phyloP scores from a whole-genome alignment of 2,113 vertebrate genomes.

The pig (Sus scrofa) region DNA sequence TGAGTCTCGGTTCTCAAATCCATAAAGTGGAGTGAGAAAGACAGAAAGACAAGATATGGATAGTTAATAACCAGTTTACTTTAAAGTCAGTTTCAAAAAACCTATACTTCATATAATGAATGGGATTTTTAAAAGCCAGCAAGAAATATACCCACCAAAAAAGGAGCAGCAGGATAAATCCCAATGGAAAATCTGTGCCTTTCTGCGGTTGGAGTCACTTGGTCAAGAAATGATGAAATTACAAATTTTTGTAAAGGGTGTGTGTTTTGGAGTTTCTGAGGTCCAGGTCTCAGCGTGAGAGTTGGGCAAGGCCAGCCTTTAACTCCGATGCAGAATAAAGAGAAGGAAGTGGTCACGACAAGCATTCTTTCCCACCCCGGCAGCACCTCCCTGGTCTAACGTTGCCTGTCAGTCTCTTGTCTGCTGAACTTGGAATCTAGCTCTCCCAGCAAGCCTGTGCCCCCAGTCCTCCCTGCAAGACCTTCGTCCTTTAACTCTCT shows the following conservation, averaged over 20 bases:
- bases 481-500: background rate
- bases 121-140: constrained; percentile 64
- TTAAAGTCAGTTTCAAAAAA: constrained; percentile 68
- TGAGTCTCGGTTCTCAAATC: constrained; percentile 30
- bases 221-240: constrained; percentile 79
- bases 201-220: constrained; percentile 69
- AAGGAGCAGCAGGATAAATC: constrained; percentile 48
- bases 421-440: background rate
- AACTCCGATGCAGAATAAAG: background rate
- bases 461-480: background rate
- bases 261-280: constrained; percentile 73
- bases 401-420: background rate
- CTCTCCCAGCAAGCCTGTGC: background rate
- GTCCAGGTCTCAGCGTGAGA: constrained; percentile 75
- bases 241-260: constrained; percentile 77
- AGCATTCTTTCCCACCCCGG: constrained; percentile 3
- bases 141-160: constrained; percentile 21
- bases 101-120: constrained; percentile 77
- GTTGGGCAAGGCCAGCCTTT: constrained; percentile 47
- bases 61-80: constrained; percentile 67
- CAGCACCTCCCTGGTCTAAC: background rate
- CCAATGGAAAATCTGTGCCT: constrained; percentile 77
- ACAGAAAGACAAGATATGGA: constrained; percentile 14
- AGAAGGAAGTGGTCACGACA: constrained; percentile 40
- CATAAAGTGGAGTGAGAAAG: constrained; percentile 25